Evolutionary conservation across 2,888 invertebrate genomes (phyloP), one percentile per base, ranked within the genome.

Genomic region (Neuroscelio doddi): DNA sequence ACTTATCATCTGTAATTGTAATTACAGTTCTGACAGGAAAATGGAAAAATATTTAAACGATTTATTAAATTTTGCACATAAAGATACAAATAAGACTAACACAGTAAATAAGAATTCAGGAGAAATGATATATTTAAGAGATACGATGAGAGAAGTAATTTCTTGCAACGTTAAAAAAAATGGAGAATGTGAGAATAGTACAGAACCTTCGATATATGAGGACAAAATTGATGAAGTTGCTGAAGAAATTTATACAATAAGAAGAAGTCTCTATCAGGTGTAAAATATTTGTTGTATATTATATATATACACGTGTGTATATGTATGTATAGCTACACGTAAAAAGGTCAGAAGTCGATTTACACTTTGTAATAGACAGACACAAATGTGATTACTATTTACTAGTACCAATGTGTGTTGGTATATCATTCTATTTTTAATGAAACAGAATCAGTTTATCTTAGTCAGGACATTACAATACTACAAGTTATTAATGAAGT

Each of bases 41-140:
- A 74, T 82, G 41, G 75, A 85, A 42, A 84, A 82, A 49, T 75
- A 82, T n/a, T 47, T 86, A 67, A 76, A 73, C 12, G 80, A 78
- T 66, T 72, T 78, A 0, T 78, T 83, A 27, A 70, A 67, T 12
- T 10, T 72, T 5, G 77, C 81, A 3, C 71, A 71, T 4, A 76
- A 80, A 1, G 75, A n/a, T n/a, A 73, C 3, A 71, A 73, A 1
- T 77, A 76, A 1, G 72, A 69, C 0, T 72, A 74, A 8, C 70
- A 73, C 14, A 68, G 74, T 15, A 70, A 56, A 12, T 15, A 32
- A 10, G 10, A 32, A 36, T 29, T 53, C 27, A 0, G 44, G 56
- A 1, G 81, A 82, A 50, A 56, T 62, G 21, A n/a, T 47, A 10
- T 82, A 81, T 51, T 81, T 83, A 71, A 56, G 52, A 2, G 71